Evolutionary conservation across 2,888 invertebrate species (phyloP).

Genomic region (Helicoverpa assulta): DNA sequence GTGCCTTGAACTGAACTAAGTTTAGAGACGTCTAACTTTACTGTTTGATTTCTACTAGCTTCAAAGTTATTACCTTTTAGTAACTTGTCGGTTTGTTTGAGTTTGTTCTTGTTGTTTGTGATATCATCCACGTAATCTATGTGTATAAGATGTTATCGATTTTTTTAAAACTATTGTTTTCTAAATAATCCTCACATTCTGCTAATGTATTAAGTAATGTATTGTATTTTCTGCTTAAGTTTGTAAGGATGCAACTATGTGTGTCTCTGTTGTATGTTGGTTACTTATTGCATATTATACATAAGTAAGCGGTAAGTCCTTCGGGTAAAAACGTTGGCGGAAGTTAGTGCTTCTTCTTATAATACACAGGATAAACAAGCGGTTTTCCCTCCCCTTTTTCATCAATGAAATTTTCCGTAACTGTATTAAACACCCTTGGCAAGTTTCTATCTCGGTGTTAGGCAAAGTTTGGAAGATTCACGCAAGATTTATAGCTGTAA

Average conservation of each 20-base stretch:
- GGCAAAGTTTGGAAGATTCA: constrained; percentile 2
- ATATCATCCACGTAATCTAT: neutral
- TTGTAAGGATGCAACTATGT: too few species aligned
- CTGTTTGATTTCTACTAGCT: constrained; percentile 7
- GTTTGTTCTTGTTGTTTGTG: neutral
- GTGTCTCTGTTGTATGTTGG: too few species aligned
- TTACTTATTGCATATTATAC: too few species aligned
- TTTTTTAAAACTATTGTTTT: too few species aligned
- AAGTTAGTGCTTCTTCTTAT: too few species aligned
- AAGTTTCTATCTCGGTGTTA: too few species aligned
- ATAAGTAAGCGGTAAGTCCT: too few species aligned
- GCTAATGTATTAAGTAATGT: too few species aligned
- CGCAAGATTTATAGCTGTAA: constrained; percentile 19
- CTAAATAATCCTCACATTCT: too few species aligned
- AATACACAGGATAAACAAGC: neutral
- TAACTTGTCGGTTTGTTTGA: neutral
- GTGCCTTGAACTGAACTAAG: constrained; percentile 28
- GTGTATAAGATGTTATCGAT: neutral
- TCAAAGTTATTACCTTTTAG: neutral
- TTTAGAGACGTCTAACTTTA: constrained; percentile 25
- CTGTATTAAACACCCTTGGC: neutral
- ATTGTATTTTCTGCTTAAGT: too few species aligned
- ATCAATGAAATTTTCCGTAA: constrained; percentile 1
- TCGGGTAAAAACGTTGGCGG: too few species aligned
- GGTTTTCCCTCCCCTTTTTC: neutral